These are phyloP conservation scores for Aphelocoma californica DNA, from an alignment of 2,797 vertebrate species.

Conservation along the genomic window DNA sequence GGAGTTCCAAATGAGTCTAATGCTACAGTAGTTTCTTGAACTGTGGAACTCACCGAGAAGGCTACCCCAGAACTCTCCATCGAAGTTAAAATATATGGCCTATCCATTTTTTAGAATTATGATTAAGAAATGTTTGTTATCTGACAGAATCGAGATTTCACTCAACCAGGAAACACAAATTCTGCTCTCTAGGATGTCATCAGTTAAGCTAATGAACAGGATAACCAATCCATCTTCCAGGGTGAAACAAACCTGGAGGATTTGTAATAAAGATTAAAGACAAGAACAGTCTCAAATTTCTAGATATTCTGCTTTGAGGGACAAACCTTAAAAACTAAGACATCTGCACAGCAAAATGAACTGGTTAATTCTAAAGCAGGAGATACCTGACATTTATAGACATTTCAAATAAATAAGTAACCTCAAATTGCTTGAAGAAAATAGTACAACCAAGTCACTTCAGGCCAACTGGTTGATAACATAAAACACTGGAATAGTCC, in stretches of 20 bases:
- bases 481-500: background rate
- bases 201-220: background rate
- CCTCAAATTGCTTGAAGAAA: background rate
- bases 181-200: background rate
- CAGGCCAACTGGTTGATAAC: background rate
- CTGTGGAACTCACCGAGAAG: background rate
- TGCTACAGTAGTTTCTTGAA: background rate
- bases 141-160: background rate
- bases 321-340: background rate
- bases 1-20: background rate
- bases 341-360: background rate
- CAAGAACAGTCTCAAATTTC: background rate
- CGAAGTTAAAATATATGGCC: background rate
- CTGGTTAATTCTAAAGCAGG: background rate
- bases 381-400: background rate
- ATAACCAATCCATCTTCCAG: background rate
- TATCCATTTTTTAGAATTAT: background rate
- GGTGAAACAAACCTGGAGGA: background rate
- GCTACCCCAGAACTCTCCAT: background rate
- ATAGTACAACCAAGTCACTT: background rate
- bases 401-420: background rate
- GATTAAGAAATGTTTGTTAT: background rate
- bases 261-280: background rate
- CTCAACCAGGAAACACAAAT: background rate
- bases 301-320: background rate